A percentile compares a stretch with the other conserved stretches of the same genome.
phyloP scores from a whole-genome alignment of 1,140 invertebrate genomes.

The Polypedilum pembai region DNA sequence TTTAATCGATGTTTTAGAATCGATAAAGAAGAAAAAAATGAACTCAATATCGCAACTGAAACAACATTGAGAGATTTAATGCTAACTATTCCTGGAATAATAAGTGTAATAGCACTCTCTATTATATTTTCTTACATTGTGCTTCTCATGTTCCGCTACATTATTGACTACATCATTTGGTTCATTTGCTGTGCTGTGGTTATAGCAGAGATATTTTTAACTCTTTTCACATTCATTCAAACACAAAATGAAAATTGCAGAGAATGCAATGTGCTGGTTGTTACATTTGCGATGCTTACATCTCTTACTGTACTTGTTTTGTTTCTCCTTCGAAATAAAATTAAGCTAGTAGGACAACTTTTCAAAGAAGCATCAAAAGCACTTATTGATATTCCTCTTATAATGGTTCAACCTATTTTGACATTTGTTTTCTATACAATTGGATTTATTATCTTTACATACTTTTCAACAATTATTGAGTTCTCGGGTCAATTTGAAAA shows the following conservation, averaged over 20 bases:
- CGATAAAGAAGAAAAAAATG: too few relatives aligned
- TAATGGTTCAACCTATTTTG: constrained; percentile 68
- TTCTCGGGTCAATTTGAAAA: constrained; percentile 49
- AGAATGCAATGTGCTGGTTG: constrained; percentile 49
- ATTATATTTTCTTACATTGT: constrained; percentile 48
- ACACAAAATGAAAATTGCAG: constrained; percentile 35
- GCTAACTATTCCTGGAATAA: too few relatives aligned
- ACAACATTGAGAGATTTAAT: too few relatives aligned
- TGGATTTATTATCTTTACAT: constrained; percentile 52
- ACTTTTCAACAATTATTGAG: constrained; percentile 55
- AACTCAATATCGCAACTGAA: too few relatives aligned
- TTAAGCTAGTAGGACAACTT: constrained; percentile 58
- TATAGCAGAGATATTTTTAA: constrained; percentile 51
- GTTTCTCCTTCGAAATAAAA: constrained; percentile 63
- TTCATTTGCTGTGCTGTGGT: constrained; percentile 54
- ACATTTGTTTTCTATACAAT: constrained; percentile 54
- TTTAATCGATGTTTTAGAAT: too few relatives aligned
- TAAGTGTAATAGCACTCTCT: too few relatives aligned
- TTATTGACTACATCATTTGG: constrained; percentile 60
- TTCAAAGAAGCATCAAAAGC: constrained; percentile 72
- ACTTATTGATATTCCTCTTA: constrained; percentile 57
- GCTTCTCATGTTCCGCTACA: constrained; percentile 53
- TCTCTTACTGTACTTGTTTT: constrained; percentile 57
- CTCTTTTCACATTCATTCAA: constrained; percentile 49
- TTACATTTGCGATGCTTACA: constrained; percentile 55